These are phyloP conservation scores for Ormyrus rosae DNA, from an alignment of 2,888 invertebrate genomes.

Conservation along the genomic window DNA sequence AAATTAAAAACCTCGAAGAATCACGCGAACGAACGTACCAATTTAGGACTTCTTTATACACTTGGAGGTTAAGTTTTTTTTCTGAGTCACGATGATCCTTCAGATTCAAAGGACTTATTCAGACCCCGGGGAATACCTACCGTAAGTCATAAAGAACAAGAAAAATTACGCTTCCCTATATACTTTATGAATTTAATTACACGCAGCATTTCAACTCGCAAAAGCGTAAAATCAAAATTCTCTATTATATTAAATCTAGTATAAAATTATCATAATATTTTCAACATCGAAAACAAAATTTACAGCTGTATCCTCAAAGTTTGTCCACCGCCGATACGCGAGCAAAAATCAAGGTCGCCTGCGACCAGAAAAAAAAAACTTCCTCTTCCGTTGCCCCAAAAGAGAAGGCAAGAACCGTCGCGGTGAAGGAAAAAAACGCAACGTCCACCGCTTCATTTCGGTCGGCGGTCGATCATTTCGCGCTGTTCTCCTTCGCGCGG, in stretches of 20 bases:
- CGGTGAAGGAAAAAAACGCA: neutral
- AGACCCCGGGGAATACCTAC: neutral
- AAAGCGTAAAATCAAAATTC: too few species aligned
- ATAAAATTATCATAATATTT: too few species aligned
- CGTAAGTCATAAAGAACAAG: neutral
- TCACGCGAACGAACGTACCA: too few species aligned
- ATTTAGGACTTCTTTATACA: too few species aligned
- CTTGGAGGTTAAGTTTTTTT: constrained; percentile 11
- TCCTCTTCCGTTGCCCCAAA: neutral
- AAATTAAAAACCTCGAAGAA: too few species aligned
- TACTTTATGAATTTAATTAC: too few species aligned
- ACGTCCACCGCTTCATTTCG: neutral
- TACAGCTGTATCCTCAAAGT: too few species aligned
- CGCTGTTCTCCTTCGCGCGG: neutral
- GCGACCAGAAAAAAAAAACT: neutral
- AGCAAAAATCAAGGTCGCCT: neutral
- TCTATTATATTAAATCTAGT: too few species aligned
- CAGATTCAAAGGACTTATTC: neutral
- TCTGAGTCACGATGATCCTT: constrained; percentile 1
- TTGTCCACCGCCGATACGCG: too few species aligned
- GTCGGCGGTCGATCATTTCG: neutral
- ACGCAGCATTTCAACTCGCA: too few species aligned
- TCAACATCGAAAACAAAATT: too few species aligned
- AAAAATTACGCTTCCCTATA: too few species aligned
- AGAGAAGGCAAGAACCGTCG: neutral